A percentile compares a stretch with the other conserved stretches of the same genome.
phyloP scores from a whole-genome alignment of 1,140 invertebrate genomes.

The Dendrolimus punctatus region DNA sequence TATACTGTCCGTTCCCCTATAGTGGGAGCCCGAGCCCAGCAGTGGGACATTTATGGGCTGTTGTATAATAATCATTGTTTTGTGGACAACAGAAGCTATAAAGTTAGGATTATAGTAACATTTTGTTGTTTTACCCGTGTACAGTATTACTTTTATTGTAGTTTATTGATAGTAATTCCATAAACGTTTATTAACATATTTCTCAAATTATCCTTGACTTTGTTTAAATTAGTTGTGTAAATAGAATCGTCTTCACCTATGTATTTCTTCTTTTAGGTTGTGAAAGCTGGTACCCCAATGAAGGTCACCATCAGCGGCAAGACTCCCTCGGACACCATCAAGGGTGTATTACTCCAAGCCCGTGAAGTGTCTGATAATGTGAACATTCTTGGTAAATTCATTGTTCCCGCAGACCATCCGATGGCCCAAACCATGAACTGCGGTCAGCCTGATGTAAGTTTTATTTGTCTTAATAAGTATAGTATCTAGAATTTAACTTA shows the following conservation, averaged over 20 bases:
- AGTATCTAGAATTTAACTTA: too few relatives aligned
- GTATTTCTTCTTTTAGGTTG: conserved; percentile 22
- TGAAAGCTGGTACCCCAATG: conserved; percentile 48
- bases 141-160: neutral
- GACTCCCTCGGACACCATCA: conserved; percentile 53
- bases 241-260: neutral
- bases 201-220: conserved; percentile 2
- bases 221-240: neutral
- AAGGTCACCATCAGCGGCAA: conserved; percentile 61
- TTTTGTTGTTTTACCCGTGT: neutral
- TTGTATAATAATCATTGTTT: too few relatives aligned
- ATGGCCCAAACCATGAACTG: conserved; percentile 61
- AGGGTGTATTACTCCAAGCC: conserved; percentile 72
- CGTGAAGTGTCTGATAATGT: conserved; percentile 33
- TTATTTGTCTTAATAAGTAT: neutral
- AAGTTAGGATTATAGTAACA: too few relatives aligned
- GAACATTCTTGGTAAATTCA: conserved; percentile 65
- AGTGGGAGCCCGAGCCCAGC: too few relatives aligned
- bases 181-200: neutral
- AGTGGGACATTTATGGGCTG: too few relatives aligned
- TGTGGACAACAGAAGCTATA: neutral
- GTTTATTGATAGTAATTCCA: neutral
- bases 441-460: conserved; percentile 58
- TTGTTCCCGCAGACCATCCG: conserved; percentile 38
- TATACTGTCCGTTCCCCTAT: too few relatives aligned